Evolutionary conservation across 2,888 invertebrate species (phyloP).

Genomic region (Metopia argyrocephala): DNA sequence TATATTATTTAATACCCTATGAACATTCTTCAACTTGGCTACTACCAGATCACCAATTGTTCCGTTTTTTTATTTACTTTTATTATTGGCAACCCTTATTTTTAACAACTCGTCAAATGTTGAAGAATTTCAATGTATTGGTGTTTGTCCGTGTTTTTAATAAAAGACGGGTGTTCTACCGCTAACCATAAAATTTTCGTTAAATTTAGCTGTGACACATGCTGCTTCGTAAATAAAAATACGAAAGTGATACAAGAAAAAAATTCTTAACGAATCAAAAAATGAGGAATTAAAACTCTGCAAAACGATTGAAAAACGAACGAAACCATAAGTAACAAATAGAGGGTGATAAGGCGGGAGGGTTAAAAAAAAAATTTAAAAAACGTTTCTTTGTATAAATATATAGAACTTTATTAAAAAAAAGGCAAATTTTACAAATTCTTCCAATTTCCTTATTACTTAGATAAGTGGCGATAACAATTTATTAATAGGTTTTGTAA

Average conservation of each 20-base stretch:
- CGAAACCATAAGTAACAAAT: constrained; percentile 34
- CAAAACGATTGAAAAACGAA: constrained; percentile 39
- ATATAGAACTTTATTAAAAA: no score
- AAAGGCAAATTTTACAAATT: no score
- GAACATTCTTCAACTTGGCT: no score
- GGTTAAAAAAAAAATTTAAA: constrained; percentile 1
- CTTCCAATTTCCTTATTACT: no score
- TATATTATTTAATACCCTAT: no score
- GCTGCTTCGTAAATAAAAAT: constrained; percentile 19
- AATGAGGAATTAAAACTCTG: constrained; percentile 43
- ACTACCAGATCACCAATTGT: no score
- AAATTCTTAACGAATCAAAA: constrained; percentile 41
- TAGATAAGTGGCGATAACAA: no score
- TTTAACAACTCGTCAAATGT: constrained; percentile 48
- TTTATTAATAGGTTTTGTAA: background rate
- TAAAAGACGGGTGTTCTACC: constrained; percentile 42
- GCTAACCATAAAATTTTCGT: constrained; percentile 47
- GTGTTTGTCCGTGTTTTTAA: constrained; percentile 27
- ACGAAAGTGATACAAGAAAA: constrained; percentile 29
- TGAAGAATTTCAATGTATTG: constrained; percentile 15
- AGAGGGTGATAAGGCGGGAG: constrained; percentile 8
- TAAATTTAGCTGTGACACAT: constrained; percentile 55
- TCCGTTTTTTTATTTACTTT: no score
- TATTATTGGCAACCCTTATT: constrained; percentile 48
- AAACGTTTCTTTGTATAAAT: background rate